Evolutionary conservation across 2,113 vertebrate species (phyloP), one percentile per base, ranked within the genome.

Genomic region (Gobiocypris rarus): DNA sequence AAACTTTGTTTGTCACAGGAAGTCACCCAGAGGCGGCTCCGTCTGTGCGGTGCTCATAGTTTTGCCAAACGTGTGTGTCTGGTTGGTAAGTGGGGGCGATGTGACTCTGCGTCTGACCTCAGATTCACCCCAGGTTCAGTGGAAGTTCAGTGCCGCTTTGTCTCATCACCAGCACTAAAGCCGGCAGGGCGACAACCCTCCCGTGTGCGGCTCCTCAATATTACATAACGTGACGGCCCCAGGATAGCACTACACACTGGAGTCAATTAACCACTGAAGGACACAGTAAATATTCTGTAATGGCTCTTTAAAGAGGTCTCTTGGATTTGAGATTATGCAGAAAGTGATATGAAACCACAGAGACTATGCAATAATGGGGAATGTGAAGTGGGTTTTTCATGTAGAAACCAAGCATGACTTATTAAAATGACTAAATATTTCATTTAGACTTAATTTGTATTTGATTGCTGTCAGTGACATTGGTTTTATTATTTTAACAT

Each of bases 91-190:
- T 82, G 74, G 85, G 74, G 85, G 78, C 80, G 83, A 90, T 76
- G 83, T 84, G 61, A 84, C 86, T 6, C 38, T 89, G 89, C 43
- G 85, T 88, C 89, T 94, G 90, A 93, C 93, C 93, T 93, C 83
- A 83, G 73, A 81, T 84, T 94, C 86, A 93, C 91, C 93, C 87
- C 59, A 87, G 89, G 94, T 94, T 95, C 93, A 94, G 15, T 19
- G 78, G 86, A 90, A 94, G 94, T 94, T 94, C 94, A 94, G 61
- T 48, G 89, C 89, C 86, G 86, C 84, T 90, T 89, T 81, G 84
- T 84, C 76, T 70, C 83, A 74, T 85, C 83, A 48, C 69, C 28
- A 59, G 81, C 71, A 50, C 43, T 63, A 58, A 69, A 45, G 86
- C 81, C 81, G 54, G 26, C 67, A 70, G 82, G 63, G 63, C 58